These are phyloP conservation scores for Protonemura montana DNA, from an alignment of 2,888 invertebrate genomes.

Conservation along the genomic window DNA sequence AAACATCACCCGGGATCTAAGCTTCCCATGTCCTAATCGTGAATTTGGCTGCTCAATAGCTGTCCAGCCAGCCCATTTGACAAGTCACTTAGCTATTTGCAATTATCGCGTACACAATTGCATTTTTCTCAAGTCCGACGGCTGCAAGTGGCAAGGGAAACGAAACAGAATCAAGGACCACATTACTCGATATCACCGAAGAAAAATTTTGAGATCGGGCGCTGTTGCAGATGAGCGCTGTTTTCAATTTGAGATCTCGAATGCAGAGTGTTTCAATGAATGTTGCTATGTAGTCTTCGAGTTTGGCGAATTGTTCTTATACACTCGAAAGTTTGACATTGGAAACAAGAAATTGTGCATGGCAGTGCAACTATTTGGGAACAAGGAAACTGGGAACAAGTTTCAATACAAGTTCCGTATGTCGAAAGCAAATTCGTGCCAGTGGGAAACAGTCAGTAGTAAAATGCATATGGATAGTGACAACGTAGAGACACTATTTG, in stretches of 20 bases:
- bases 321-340: constrained; percentile 35
- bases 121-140: background rate
- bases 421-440: background rate
- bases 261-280: constrained; percentile 32
- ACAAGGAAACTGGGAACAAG: background rate
- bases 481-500: background rate
- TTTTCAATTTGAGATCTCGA: constrained; percentile 1
- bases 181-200: background rate
- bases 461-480: constrained; percentile 2
- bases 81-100: background rate
- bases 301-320: constrained; percentile 35
- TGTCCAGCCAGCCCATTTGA: background rate
- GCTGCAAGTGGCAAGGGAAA: constrained; percentile 36
- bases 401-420: constrained; percentile 40
- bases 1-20: constrained; percentile 52
- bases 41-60: background rate
- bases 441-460: background rate
- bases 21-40: constrained; percentile 14
- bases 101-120: constrained; percentile 23
- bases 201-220: background rate
- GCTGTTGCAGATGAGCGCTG: background rate
- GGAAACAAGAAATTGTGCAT: constrained; percentile 30
- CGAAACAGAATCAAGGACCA: constrained; percentile 20
- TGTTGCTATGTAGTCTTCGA: constrained; percentile 22
- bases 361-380: constrained; percentile 39